Evolutionary conservation across 2,888 invertebrate species (phyloP), one percentile per base, ranked within the genome.

Genomic region (Scaptomyza tumidula): DNA sequence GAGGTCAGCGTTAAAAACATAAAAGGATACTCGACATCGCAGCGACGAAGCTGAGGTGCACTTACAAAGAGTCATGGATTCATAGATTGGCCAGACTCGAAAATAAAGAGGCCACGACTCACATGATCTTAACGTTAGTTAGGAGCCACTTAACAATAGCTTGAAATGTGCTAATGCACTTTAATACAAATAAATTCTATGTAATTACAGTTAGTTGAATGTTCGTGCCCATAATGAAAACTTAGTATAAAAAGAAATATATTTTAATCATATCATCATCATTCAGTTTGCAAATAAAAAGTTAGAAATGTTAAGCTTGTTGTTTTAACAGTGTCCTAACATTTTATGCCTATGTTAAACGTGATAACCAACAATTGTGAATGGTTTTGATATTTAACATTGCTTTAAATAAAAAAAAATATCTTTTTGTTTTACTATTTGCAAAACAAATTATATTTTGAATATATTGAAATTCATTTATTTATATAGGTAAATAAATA

Each of bases 1-100:
- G 86, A 71, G 81, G 86, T 82, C 86, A 82, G 80, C 80, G 65
- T 44, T 45, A 70, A 78, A 79, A 55, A 59, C 58, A 58, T 61
- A 62, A 58, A 55, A 59, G 74, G 58, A 62, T 56, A 33, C 45
- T 46, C 67, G 61, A 11, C 71, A 57, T 33, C 37, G 44, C n/a
- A 33, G 41, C 43, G 37, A 39, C 37, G 44, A 50, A 52, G 54
- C 59, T 54, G 59, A 63, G 73, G 69, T 60, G 50, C 71, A 74
- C 71, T 75, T 75, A 74, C 58, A 58, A 45, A 39, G 44, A 43
- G 41, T 57, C 52, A 58, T 43, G 57, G 31, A 52, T 57, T 62
- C 66, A 66, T 41, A 19, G 62, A 44, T 44, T 14, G 39, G 13
- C 13, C 7, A 29, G 57, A 35, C 43, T 60, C 33, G 6, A 10